These are phyloP conservation scores for Hydropotes inermis DNA, from an alignment of 2,113 vertebrate species.

Conservation along the genomic window DNA sequence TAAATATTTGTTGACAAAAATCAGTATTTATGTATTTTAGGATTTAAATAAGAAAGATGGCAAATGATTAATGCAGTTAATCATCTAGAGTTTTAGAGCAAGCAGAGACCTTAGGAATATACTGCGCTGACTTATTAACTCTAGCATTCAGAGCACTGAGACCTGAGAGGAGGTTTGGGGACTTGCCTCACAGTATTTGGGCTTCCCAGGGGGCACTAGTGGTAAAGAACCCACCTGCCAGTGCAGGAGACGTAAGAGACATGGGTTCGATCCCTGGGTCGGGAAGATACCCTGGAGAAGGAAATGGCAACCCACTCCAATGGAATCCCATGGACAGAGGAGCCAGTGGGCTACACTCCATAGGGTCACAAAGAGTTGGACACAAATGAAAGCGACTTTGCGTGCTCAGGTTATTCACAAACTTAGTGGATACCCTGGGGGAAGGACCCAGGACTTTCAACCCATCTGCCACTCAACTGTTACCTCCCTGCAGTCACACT, in stretches of 20 bases:
- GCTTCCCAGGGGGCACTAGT: background rate
- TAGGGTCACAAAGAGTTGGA: background rate
- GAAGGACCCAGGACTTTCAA: fast-evolving
- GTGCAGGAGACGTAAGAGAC: background rate
- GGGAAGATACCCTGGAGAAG: background rate
- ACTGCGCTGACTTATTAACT: fast-evolving
- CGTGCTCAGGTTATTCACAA: fast-evolving
- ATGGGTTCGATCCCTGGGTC: background rate
- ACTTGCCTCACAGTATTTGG: background rate
- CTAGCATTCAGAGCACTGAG: background rate
- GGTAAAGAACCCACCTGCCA: background rate
- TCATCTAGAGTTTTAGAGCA: background rate
- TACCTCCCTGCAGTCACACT: fast-evolving
- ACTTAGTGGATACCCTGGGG: fast-evolving
- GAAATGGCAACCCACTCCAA: background rate
- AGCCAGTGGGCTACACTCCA: background rate
- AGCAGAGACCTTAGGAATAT: background rate
- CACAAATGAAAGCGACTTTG: background rate
- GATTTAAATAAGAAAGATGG: background rate
- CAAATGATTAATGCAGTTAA: background rate
- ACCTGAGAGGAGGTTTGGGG: background rate
- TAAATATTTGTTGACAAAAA: background rate
- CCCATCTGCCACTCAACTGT: fast-evolving
- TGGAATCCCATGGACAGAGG: background rate
- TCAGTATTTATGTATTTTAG: background rate